These are phyloP conservation scores for Cervus canadensis DNA, from an alignment of 2,113 vertebrate genomes.

Conservation along the genomic window DNA sequence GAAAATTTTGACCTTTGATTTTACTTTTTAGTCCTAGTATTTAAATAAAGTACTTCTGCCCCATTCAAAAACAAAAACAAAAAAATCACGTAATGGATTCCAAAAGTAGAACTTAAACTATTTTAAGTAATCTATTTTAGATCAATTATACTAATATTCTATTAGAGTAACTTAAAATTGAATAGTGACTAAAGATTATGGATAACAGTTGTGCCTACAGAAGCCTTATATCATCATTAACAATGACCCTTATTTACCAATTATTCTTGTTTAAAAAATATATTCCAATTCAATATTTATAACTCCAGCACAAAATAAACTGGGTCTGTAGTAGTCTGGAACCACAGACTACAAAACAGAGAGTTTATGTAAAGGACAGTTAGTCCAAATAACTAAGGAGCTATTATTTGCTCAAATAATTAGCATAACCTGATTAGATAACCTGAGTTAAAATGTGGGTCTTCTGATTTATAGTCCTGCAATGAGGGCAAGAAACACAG, in stretches of 20 bases:
- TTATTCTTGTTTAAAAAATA: not conserved
- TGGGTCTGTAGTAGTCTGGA: not conserved
- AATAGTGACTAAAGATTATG: not conserved
- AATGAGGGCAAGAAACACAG: not conserved
- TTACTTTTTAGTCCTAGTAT: conserved; percentile 6
- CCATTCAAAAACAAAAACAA: not conserved
- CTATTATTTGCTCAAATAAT: not conserved
- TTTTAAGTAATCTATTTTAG: not conserved
- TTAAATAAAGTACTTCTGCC: not conserved
- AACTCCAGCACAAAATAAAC: not conserved
- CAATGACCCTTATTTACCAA: not conserved
- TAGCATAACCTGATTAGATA: not conserved
- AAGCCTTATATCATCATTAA: not conserved
- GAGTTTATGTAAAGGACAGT: not conserved
- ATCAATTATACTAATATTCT: not conserved
- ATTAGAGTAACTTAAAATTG: not conserved
- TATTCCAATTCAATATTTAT: not conserved
- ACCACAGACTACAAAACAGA: not conserved
- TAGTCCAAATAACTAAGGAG: not conserved
- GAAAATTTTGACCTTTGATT: conserved; percentile 12
- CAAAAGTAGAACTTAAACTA: not conserved
- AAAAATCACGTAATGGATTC: not conserved
- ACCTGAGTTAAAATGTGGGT: not conserved
- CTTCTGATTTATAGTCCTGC: not conserved
- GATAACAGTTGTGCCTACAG: not conserved